Evolutionary conservation across 2,797 vertebrate species (phyloP), one percentile per base, ranked within the genome.

Genomic region (Cetoscarus ocellatus): DNA sequence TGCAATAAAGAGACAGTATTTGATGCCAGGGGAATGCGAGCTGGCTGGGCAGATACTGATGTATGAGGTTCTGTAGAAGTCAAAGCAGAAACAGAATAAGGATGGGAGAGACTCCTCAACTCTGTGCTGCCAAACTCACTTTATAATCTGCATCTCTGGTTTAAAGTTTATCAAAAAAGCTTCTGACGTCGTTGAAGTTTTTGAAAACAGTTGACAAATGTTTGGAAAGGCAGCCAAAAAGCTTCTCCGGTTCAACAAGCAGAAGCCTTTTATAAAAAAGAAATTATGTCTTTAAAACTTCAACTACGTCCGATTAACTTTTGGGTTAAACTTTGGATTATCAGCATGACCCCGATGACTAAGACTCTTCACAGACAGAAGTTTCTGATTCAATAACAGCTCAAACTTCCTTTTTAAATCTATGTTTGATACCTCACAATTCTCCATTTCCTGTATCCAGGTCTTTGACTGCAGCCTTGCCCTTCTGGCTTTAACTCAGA

Each of bases 311-410:
- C 49, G 19, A 9, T 7, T 6, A 9, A 11, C 49, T 50, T 10
- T 49, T 27, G 49, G 6, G 18, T 50, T 12, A 9, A 19, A 50
- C 18, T 27, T 7, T 27, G 49, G 12, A 6, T 50, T 6, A 50
- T 6, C 27, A 27, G 27, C 49, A 50, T 50, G 18, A 47, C 1
- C 45, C 12, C 3, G 45, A 47, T 44, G 12, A 49, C 9, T 49
- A 3, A 19, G 17, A 10, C 18, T 6, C 18, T 50, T 27, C 10
- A 27, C 10, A 27, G 49, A 50, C 49, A 27, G 63, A 54, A 64
- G 65, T 68, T 51, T 66, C 61, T 61, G 77, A 70, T 75, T 57
- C 58, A 68, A 72, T 73, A 68, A 67, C 45, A 55, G 65, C 49
- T 66, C 14, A 42, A 44, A 38, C 73, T 8, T 15, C 13, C n/a